phyloP scores from a whole-genome alignment of 2,888 invertebrate genomes.

The Cryptosula pallasiana region DNA sequence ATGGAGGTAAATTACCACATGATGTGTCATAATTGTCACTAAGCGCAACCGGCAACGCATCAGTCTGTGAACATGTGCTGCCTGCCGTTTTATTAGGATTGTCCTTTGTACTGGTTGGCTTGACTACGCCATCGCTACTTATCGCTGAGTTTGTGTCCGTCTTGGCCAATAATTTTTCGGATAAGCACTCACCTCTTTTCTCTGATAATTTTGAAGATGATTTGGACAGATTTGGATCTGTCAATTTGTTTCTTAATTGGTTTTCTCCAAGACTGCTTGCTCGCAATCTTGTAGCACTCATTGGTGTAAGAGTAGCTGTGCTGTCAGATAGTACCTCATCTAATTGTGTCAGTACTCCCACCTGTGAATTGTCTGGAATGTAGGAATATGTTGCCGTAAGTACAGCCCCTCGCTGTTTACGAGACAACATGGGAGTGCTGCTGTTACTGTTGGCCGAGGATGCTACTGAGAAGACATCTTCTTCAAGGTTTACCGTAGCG shows the following conservation, averaged over 20 bases:
- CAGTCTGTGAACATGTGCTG: too few species aligned
- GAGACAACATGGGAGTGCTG: neutral
- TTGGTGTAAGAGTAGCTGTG: neutral
- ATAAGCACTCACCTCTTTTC: too few species aligned
- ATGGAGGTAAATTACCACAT: neutral
- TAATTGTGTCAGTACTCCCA: neutral
- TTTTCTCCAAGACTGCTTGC: neutral
- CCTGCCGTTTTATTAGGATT: too few species aligned
- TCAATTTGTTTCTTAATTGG: neutral
- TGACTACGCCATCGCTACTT: too few species aligned
- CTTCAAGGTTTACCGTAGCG: slow-evolving; percentile 4
- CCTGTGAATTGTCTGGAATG: neutral
- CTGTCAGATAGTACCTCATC: neutral
- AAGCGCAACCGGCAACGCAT: too few species aligned
- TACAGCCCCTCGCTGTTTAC: neutral
- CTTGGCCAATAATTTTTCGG: too few species aligned
- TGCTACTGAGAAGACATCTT: neutral
- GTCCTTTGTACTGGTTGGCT: too few species aligned
- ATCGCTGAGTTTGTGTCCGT: too few species aligned
- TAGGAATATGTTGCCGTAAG: neutral
- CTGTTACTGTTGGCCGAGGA: neutral
- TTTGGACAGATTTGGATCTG: neutral
- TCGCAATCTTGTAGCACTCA: neutral
- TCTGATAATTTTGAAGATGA: neutral
- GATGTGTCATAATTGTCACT: neutral